Base-by-base conservation (phyloP, 2,113 vertebrate genomes). In the Ornithorhynchus anatinus region DNA sequence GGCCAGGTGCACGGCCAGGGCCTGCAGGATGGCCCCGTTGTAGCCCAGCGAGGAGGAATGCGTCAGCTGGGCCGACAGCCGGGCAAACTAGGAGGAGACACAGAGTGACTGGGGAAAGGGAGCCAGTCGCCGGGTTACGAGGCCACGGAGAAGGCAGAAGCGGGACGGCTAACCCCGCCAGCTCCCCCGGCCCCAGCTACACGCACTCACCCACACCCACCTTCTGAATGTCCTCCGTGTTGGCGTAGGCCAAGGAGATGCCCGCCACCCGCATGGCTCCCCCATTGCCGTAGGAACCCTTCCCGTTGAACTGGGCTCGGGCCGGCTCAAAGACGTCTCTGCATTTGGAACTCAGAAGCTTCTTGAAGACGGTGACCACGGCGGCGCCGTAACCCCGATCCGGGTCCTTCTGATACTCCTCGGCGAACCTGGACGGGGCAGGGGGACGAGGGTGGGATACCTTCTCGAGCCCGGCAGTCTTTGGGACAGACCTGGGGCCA, bases 21-120 rank as follows among this genome's bases (percentile, higher is more conserved):
- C 97, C 89, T 99, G 97, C 77, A 99, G 92, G 59, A 97, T 89
- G 31, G 97, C 97, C 1, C 98, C 98, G 0, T 99, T 99, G 72
- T 99, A 99, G 42, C 98, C 98, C 89, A 99, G 86, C 57, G 97
- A 98, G 83, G 96, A 98, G 77, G 97, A 92, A 17, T 99, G 98
- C 12, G 98, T 99, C 60, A 99, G 82, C 92, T 96, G 95, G 1
- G 97, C 97, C 0, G 96, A 97, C 59, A 95, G 89, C 61, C 89
- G 92, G 0, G 97, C 91, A 80, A 94, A 97, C 98, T 99, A 83
- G 8, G 13, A 23, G 0, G 14, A 10, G 67, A 13, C 77, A 77
- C 40, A 70, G 29, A 58, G 16, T 47, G n/a, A 44, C 14, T 4
- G 8, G 15, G 13, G 1, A 25, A 15, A 0, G 37, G 31, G 38